Evolutionary conservation across 1,140 invertebrate species (phyloP), one percentile per base, ranked within the genome.

Genomic region (Pachypsylla venusta): DNA sequence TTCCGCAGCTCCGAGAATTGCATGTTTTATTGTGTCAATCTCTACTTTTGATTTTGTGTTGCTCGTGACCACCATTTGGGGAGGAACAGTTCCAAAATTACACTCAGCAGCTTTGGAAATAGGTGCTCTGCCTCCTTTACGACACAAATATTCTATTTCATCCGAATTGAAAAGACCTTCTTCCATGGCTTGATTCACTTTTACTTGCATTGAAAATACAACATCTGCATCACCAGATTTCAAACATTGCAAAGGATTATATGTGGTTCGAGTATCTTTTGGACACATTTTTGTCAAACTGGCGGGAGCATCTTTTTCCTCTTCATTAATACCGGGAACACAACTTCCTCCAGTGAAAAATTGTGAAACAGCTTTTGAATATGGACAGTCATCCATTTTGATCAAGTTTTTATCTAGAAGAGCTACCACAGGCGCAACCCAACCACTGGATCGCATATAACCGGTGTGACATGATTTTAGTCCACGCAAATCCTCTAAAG

Each of bases 211-310:
- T 0, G 80, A 74, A 70, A 83, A 82, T 13, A 81, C 81, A 7
- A 84, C 76, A 67, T 83, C 77, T 22, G 78, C 81, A 30, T 72
- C 71, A 26, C 75, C 76, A 70, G 81, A 75, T 7, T 77, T 75
- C 26, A 84, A 68, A 69, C 82, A 87, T 66, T 80, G 71, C 35
- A 70, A 59, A 30, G 67, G 2, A 3, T n/a, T 10, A 22, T 48
- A 48, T 3, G 42, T 48, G 42, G 22, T 4, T 48, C 42, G 16
- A 10, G 42, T 48, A 5, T n/a, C 42, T 19, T 48, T 48, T 7
- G 42, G 42, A 19, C 42, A 48, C n/a, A 48, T 48, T 19, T 48
- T 48, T 22, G 16, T 22, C 4, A 48, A n/a, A 48, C 42, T 48
- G 4, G 42, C 5, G 4, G 42, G 42, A 5, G 42, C 42, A 48